phyloP scores from a whole-genome alignment of 1,140 invertebrate genomes.

The Formica selysi region DNA sequence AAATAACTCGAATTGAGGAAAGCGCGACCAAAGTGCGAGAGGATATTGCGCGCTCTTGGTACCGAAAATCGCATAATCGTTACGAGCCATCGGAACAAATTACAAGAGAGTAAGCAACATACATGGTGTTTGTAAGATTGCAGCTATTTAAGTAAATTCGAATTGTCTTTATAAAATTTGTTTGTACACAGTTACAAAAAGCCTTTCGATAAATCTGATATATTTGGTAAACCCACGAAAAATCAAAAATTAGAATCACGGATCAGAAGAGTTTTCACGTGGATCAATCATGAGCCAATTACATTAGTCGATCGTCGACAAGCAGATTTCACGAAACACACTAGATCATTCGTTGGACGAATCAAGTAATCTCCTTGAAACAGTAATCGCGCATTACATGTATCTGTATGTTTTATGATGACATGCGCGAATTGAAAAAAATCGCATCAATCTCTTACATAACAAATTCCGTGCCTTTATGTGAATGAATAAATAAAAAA shows the following conservation, averaged over 20 bases:
- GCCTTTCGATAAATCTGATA: constrained; percentile 63
- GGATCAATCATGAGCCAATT: constrained; percentile 59
- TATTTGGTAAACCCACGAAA: constrained; percentile 67
- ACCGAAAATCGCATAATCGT: constrained; percentile 70
- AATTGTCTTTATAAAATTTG: constrained; percentile 23
- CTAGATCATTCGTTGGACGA: constrained; percentile 67
- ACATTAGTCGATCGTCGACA: constrained; percentile 64
- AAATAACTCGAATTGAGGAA: constrained; percentile 10
- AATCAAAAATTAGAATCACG: constrained; percentile 42
- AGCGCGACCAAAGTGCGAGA: not conserved
- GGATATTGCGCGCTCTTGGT: constrained; percentile 40
- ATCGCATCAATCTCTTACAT: not conserved
- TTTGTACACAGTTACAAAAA: constrained; percentile 70
- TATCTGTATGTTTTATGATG: not conserved
- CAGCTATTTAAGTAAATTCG: not conserved
- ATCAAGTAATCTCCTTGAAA: constrained; percentile 54
- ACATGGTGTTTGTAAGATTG: not conserved
- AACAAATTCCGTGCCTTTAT: not conserved
- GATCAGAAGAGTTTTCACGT: constrained; percentile 69
- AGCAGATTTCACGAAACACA: constrained; percentile 69
- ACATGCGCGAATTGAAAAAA: not conserved
- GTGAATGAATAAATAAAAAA: not conserved
- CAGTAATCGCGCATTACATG: not conserved
- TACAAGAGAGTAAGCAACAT: constrained; percentile 63
- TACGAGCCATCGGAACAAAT: constrained; percentile 71